A percentile compares a stretch with the other conserved stretches of the same genome.
These are phyloP conservation scores for Gymnobelideus leadbeateri DNA, from an alignment of 2,113 vertebrate species.

Conservation along the genomic window DNA sequence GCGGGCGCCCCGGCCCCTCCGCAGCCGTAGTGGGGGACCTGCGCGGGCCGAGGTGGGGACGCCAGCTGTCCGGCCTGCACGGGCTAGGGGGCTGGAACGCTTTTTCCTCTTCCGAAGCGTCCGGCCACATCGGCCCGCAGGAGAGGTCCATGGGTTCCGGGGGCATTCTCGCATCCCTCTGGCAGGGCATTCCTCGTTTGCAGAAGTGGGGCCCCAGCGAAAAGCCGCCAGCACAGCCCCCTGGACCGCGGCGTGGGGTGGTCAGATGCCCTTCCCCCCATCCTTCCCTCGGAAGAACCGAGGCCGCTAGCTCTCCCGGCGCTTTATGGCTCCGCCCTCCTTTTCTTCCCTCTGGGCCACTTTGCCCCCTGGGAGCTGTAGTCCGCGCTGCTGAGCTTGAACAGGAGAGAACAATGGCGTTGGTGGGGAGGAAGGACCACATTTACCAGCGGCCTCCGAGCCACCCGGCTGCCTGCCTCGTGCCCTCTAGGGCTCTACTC, in stretches of 20 bases:
- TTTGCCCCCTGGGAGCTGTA: slow-evolving; percentile 58
- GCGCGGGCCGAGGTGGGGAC: no score
- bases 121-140: neutral
- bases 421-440: slow-evolving; percentile 41
- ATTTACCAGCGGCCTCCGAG: slow-evolving; percentile 7
- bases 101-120: neutral
- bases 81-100: no score
- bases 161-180: neutral
- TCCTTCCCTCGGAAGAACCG: neutral
- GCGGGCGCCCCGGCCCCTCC: neutral
- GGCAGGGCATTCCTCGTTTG: neutral
- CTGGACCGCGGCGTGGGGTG: no score
- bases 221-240: neutral
- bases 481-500: neutral
- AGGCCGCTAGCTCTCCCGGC: neutral
- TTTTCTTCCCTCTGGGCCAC: neutral
- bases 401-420: slow-evolving; percentile 27
- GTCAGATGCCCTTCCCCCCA: neutral
- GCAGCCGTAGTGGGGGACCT: neutral
- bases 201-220: neutral
- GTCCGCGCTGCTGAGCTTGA: neutral
- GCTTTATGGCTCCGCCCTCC: slow-evolving; percentile 34
- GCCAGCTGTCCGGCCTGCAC: slow-evolving; percentile 49
- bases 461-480: neutral
- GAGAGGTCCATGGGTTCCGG: no score